These are phyloP conservation scores for Calonectris borealis DNA, from an alignment of 2,113 vertebrate genomes.

Conservation along the genomic window DNA sequence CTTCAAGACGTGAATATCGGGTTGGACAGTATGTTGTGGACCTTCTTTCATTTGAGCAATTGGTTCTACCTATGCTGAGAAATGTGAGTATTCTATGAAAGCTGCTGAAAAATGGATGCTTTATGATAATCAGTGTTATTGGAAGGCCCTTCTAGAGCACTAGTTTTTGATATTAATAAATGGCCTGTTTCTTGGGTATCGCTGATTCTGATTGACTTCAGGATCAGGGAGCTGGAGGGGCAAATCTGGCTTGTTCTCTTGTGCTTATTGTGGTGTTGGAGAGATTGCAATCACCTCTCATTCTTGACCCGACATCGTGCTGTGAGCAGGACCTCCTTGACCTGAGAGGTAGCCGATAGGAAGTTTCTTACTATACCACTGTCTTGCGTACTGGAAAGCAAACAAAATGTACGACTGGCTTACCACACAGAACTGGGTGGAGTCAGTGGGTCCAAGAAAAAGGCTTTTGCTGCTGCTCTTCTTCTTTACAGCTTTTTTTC, in stretches of 20 bases:
- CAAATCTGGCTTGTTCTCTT: background rate
- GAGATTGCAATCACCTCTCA: background rate
- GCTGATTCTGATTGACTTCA: background rate
- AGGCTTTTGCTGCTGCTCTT: background rate
- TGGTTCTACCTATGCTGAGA: conserved; percentile 86
- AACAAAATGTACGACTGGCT: background rate
- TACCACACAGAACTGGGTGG: background rate
- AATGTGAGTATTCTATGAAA: conserved; percentile 76
- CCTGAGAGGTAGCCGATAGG: background rate
- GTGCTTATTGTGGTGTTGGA: background rate
- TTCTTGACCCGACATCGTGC: background rate
- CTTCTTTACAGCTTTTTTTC: background rate
- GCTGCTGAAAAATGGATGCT: background rate
- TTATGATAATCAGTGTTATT: background rate
- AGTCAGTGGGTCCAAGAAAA: background rate
- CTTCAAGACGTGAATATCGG: conserved; percentile 73
- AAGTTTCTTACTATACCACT: background rate
- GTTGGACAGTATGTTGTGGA: conserved; percentile 93
- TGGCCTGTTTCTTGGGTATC: background rate
- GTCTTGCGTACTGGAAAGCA: background rate
- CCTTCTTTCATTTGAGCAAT: conserved; percentile 85
- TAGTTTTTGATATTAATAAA: background rate
- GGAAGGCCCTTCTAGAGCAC: background rate
- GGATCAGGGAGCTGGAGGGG: background rate
- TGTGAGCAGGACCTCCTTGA: background rate